A percentile compares a stretch with the other conserved stretches of the same genome.
These are phyloP conservation scores for Oncorhynchus keta DNA, from an alignment of 2,113 vertebrate genomes.

Conservation along the genomic window DNA sequence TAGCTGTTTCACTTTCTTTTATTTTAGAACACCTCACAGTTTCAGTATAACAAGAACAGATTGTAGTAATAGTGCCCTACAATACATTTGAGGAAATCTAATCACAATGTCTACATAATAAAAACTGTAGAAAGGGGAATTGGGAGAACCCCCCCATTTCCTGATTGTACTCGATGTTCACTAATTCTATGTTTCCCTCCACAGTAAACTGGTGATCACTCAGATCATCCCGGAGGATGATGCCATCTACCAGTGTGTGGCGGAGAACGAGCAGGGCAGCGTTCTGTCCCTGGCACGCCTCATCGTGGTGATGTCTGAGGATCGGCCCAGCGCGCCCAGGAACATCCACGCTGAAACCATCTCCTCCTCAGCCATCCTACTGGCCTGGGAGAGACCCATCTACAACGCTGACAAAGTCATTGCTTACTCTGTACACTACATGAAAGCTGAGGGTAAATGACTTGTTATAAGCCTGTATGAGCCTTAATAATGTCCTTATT, in stretches of 20 bases:
- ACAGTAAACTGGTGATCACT: conserved; percentile 96
- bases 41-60: background rate
- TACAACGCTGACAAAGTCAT: conserved; percentile 97
- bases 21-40: background rate
- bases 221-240: conserved; percentile 98
- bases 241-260: conserved; percentile 95
- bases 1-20: too few relatives aligned
- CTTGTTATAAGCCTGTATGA: too few relatives aligned
- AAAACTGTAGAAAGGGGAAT: too few relatives aligned
- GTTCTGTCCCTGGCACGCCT: conserved; percentile 87
- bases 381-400: conserved; percentile 92
- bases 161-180: background rate
- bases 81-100: too few relatives aligned
- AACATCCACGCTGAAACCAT: conserved; percentile 92
- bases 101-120: too few relatives aligned
- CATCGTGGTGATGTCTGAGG: conserved; percentile 95
- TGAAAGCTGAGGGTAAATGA: conserved; percentile 92
- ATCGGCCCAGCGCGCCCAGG: conserved; percentile 91
- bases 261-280: conserved; percentile 88
- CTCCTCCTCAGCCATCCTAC: conserved; percentile 95
- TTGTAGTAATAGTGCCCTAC: background rate
- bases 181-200: conserved; percentile 1
- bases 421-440: conserved; percentile 97
- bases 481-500: too few relatives aligned
- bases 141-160: too few relatives aligned